Percentiles rank a stretch among this genome's conserved stretches.
phyloP scores from a whole-genome alignment of 2,797 vertebrate species.

The Antrozous pallidus region DNA sequence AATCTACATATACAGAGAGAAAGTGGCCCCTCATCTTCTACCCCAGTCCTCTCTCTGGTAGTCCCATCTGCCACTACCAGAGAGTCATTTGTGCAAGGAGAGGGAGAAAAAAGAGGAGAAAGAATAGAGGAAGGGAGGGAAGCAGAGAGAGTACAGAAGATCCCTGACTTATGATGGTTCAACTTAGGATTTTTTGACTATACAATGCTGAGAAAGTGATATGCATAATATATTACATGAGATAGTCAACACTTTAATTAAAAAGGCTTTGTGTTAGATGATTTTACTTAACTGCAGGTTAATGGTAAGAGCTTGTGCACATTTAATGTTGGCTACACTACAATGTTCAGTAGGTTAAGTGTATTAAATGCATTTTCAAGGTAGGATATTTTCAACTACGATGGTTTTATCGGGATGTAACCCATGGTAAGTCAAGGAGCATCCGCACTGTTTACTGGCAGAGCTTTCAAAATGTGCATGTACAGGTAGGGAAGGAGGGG shows the following conservation, averaged over 20 bases:
- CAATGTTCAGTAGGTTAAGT: background rate
- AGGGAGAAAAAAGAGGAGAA: background rate
- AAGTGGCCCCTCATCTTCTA: background rate
- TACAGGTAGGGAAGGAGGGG: background rate
- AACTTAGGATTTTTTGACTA: background rate
- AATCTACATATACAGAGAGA: background rate
- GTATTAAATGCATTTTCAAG: background rate
- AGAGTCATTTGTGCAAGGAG: background rate
- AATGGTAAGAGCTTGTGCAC: background rate
- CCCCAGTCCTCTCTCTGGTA: background rate
- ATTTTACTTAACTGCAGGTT: background rate
- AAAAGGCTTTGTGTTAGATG: background rate
- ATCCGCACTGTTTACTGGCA: background rate
- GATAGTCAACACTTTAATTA: background rate
- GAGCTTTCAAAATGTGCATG: background rate
- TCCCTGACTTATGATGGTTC: background rate
- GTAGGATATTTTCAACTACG: background rate
- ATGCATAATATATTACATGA: background rate
- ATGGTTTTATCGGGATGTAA: background rate
- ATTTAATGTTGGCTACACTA: background rate
- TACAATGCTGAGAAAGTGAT: background rate
- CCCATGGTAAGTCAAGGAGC: background rate
- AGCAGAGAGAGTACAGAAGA: background rate
- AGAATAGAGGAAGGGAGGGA: fast-evolving
- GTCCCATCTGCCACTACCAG: background rate